Evolutionary conservation across 2,113 vertebrate species (phyloP), one percentile per base, ranked within the genome.

Genomic region (Pteronura brasiliensis): DNA sequence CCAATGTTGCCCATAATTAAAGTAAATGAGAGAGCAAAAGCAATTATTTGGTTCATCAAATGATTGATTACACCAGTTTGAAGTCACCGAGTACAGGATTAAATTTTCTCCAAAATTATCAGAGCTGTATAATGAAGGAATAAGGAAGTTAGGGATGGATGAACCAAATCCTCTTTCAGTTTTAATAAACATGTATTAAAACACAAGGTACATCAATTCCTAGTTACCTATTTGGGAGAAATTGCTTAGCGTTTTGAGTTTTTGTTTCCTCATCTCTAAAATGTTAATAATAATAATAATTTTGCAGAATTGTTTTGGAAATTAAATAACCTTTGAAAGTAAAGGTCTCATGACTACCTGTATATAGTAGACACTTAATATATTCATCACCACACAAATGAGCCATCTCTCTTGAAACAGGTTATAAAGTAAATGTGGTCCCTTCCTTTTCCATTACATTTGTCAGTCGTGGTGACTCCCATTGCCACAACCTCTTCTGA

Each of bases 1-100:
- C 84, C 93, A 97, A 44, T 85, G 71, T 96, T 95, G 69, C 84
- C 94, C 84, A 95, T 96, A 94, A 97, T 97, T 97, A 98, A 98
- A 96, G 96, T 89, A 98, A 98, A 97, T 98, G 93, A 97, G 92
- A 96, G 47, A 95, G 96, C 80, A 95, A 97, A 98, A 97, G 65
- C 96, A 98, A 97, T 97, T 97, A 97, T 97, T 96, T 96, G 87
- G 96, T 97, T 97, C 95, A 96, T 90, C 96, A 97, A 96, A 96
- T 98, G 96, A 97, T 96, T 96, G 93, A 98, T 96, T 97, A 95
- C 18, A 90, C 59, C 71, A 95, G 88, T 96, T 81, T 92, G 55
- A 92, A 96, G 57, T 84, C 44, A 95, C 95, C 63, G 88, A 94
- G 88, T 85, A 96, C 23, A 49, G 42, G 69, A 96, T 93, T 93